phyloP scores from a whole-genome alignment of 2,113 vertebrate genomes.

The Marcusenius ussheri region DNA sequence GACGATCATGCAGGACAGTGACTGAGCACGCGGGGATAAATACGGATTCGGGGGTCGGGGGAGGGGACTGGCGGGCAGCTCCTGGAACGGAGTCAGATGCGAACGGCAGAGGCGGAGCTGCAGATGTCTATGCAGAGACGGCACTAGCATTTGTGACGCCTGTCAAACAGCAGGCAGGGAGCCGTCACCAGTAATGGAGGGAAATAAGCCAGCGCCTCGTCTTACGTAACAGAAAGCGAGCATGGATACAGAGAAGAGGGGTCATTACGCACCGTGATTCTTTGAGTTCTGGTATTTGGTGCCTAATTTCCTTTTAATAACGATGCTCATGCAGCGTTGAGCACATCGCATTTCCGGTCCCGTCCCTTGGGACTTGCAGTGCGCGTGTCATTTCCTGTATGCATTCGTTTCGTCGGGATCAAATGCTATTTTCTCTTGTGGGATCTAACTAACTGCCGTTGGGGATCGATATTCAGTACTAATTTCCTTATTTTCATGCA shows the following conservation, averaged over 20 bases:
- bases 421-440: neutral
- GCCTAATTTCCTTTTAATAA: conserved; percentile 5
- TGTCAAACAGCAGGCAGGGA: neutral
- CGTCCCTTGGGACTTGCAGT: neutral
- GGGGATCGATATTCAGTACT: neutral
- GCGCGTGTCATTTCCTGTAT: neutral
- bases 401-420: neutral
- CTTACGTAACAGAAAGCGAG: neutral
- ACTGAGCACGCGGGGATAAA: neutral
- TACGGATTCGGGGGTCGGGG: neutral
- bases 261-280: neutral
- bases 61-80: neutral
- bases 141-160: neutral
- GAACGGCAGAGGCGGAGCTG: neutral
- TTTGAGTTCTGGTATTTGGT: neutral
- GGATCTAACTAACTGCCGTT: neutral
- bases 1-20: neutral
- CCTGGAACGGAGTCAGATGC: neutral
- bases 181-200: neutral
- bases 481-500: neutral
- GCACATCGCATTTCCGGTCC: neutral
- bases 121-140: neutral
- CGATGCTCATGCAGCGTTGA: neutral
- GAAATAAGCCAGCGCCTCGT: neutral
- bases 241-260: neutral